phyloP scores from a whole-genome alignment of 2,888 invertebrate species.

The Clitarchus hookeri region DNA sequence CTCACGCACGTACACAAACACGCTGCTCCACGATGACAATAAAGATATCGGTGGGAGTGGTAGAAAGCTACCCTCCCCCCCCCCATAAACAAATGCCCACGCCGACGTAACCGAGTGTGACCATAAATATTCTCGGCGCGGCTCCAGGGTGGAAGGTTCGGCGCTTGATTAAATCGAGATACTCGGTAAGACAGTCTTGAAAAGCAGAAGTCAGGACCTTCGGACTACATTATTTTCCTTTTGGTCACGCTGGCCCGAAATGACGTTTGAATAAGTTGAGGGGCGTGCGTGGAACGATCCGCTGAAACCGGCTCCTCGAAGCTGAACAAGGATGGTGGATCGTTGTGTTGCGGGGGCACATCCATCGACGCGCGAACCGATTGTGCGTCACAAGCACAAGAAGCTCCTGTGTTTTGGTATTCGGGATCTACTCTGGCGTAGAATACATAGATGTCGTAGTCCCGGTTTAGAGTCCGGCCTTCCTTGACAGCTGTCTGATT shows the following conservation, averaged over 20 bases:
- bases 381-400: no score
- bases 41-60: slow-evolving; percentile 8
- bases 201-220: background rate
- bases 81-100: background rate
- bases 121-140: background rate
- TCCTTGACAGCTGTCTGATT: no score
- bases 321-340: no score
- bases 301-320: no score
- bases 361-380: no score
- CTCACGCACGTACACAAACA: background rate
- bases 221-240: background rate
- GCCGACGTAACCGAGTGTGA: background rate
- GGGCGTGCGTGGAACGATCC: no score
- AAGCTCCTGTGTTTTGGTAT: no score
- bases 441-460: no score
- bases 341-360: no score
- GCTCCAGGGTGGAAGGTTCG: background rate
- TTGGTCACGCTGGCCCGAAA: background rate
- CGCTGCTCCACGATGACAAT: background rate
- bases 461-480: no score
- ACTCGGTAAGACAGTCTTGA: background rate
- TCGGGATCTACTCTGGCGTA: no score
- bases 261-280: no score
- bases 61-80: background rate
- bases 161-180: background rate